Conservation (phyloP, 1,140 invertebrate genomes). For the Cyrtorhinus lividipennis region DNA sequence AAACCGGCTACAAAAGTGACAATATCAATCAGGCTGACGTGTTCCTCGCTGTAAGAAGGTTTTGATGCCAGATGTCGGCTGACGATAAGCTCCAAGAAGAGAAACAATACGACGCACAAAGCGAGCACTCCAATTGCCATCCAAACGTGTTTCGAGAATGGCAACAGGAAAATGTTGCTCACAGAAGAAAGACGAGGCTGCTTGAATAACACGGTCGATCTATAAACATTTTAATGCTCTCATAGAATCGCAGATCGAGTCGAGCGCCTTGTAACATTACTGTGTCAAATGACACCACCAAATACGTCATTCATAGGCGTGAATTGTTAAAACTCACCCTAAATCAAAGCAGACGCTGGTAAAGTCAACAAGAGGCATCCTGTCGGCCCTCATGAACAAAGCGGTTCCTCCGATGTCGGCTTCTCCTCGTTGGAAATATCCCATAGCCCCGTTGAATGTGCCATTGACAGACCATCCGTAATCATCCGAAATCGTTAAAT, state of each 20-base stretch:
- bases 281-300: too few relatives aligned
- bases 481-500: background rate
- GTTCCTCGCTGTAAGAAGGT: constrained; percentile 2
- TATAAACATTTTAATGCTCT: too few relatives aligned
- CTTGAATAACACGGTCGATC: constrained; percentile 24
- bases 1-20: constrained; percentile 19
- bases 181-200: constrained; percentile 29
- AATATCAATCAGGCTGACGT: constrained; percentile 3
- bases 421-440: constrained; percentile 34
- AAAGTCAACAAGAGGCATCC: constrained; percentile 34
- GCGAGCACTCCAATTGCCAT: constrained; percentile 30
- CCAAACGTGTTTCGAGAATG: constrained; percentile 40
- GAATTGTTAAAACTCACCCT: constrained; percentile 27
- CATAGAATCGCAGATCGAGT: too few relatives aligned
- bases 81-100: constrained; percentile 14
- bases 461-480: constrained; percentile 34
- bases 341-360: constrained; percentile 36
- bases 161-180: constrained; percentile 41
- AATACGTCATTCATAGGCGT: background rate
- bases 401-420: constrained; percentile 36
- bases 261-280: too few relatives aligned
- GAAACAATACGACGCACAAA: constrained; percentile 18
- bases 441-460: background rate
- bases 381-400: constrained; percentile 38
- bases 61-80: constrained; percentile 13